phyloP scores from a whole-genome alignment of 2,888 invertebrate species.

The Microctonus brassicae region DNA sequence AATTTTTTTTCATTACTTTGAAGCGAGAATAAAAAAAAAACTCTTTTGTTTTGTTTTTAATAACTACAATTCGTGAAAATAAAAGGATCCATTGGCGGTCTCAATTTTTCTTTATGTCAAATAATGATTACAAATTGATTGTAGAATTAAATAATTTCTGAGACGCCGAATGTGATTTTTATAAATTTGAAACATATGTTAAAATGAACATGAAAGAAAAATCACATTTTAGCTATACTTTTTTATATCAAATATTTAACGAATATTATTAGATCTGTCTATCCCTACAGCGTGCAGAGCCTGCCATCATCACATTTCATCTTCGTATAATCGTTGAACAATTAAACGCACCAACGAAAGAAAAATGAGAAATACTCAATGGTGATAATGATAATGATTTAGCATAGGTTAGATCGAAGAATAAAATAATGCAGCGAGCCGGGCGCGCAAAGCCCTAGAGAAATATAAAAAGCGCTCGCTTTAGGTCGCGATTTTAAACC shows the following conservation, averaged over 20 bases:
- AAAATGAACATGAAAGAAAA: background rate
- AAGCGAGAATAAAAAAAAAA: constrained; percentile 11
- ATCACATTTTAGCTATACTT: background rate
- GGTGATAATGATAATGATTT: constrained; percentile 21
- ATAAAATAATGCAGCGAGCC: constrained; percentile 55
- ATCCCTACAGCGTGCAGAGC: constrained; percentile 68
- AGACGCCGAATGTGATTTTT: background rate
- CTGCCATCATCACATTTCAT: constrained; percentile 64
- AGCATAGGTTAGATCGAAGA: constrained; percentile 13
- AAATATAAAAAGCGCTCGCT: constrained; percentile 54
- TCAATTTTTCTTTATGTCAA: background rate
- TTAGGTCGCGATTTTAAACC: constrained; percentile 69
- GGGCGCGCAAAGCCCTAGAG: constrained; percentile 69
- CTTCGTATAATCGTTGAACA: constrained; percentile 58
- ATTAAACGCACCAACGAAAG: constrained; percentile 60
- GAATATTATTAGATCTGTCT: constrained; percentile 65
- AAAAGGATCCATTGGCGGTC: background rate
- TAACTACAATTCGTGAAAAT: background rate
- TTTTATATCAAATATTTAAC: constrained; percentile 47
- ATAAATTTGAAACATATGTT: background rate
- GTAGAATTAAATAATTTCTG: background rate
- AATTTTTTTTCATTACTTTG: too few relatives aligned
- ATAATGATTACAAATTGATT: background rate
- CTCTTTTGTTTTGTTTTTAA: too few relatives aligned
- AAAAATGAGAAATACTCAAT: constrained; percentile 23